Evolutionary conservation across 2,888 invertebrate genomes (phyloP).

Genomic region (Cantharis rufa): DNA sequence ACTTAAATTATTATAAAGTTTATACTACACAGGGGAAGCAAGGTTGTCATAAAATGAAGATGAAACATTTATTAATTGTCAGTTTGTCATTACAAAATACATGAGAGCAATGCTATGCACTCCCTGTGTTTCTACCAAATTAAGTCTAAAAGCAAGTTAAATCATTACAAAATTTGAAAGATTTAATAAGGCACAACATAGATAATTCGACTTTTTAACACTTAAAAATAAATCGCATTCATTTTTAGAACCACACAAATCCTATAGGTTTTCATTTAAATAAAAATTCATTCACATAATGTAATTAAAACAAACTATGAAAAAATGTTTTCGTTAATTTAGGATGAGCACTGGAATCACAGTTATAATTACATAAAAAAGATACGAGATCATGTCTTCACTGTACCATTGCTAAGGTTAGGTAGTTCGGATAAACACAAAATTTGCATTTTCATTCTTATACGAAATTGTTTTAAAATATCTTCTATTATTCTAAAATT

Average conservation of each 20-base stretch:
- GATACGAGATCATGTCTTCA: constrained; percentile 19
- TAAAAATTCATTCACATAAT: neutral
- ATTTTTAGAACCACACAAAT: neutral
- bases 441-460: constrained; percentile 71
- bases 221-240: neutral
- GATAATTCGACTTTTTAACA: neutral
- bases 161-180: neutral
- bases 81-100: neutral
- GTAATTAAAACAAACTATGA: neutral
- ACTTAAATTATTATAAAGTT: neutral
- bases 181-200: neutral
- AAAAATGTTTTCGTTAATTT: neutral
- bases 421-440: constrained; percentile 59
- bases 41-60: neutral
- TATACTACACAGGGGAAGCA: neutral
- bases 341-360: constrained; percentile 22
- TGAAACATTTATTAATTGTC: neutral
- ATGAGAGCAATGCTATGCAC: neutral
- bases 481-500: constrained; percentile 62
- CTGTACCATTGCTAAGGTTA: constrained; percentile 12
- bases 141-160: neutral
- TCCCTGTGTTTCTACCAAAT: neutral
- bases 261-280: neutral
- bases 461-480: constrained; percentile 65
- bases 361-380: constrained; percentile 9